Percentiles rank a stretch among this genome's conserved stretches.
Conservation (phyloP, 2,888 invertebrate genomes). For the Saturnia japonica region DNA sequence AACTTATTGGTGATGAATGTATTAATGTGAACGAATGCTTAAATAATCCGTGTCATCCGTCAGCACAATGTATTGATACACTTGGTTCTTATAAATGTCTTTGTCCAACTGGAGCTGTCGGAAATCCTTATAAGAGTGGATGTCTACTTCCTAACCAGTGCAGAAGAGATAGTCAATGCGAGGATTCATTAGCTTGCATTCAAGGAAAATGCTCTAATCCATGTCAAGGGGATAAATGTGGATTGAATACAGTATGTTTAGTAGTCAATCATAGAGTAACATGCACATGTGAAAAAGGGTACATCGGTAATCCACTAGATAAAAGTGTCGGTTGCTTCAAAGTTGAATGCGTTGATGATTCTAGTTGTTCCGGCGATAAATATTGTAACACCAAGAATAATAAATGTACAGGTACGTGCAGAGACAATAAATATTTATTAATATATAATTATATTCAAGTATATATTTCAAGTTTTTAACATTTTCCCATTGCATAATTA, state of each 20-base stretch:
- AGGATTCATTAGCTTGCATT: slow-evolving; percentile 88
- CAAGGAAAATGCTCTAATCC: slow-evolving; percentile 91
- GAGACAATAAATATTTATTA: too few relatives aligned
- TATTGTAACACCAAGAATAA: slow-evolving; percentile 88
- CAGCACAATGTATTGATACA: slow-evolving; percentile 89
- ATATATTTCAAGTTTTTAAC: neutral
- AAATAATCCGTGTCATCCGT: slow-evolving; percentile 88
- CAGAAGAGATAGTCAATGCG: slow-evolving; percentile 87
- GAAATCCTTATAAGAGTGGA: slow-evolving; percentile 85
- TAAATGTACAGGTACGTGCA: slow-evolving; percentile 87
- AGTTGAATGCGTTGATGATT: slow-evolving; percentile 91
- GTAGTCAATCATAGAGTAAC: slow-evolving; percentile 86
- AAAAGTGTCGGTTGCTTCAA: slow-evolving; percentile 91
- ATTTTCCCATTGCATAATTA: too few relatives aligned
- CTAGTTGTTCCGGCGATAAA: slow-evolving; percentile 88
- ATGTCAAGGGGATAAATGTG: slow-evolving; percentile 87
- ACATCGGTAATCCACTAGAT: slow-evolving; percentile 91
- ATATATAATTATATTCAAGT: too few relatives aligned
- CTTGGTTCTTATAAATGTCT: slow-evolving; percentile 91
- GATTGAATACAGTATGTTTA: slow-evolving; percentile 88
- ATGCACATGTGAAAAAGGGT: slow-evolving; percentile 91
- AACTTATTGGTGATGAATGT: slow-evolving; percentile 88
- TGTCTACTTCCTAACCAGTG: slow-evolving; percentile 91
- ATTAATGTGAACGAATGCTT: slow-evolving; percentile 92
- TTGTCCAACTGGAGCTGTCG: slow-evolving; percentile 90